These are phyloP conservation scores for Adelosebastes latens DNA, from an alignment of 2,797 vertebrate species.

Conservation along the genomic window DNA sequence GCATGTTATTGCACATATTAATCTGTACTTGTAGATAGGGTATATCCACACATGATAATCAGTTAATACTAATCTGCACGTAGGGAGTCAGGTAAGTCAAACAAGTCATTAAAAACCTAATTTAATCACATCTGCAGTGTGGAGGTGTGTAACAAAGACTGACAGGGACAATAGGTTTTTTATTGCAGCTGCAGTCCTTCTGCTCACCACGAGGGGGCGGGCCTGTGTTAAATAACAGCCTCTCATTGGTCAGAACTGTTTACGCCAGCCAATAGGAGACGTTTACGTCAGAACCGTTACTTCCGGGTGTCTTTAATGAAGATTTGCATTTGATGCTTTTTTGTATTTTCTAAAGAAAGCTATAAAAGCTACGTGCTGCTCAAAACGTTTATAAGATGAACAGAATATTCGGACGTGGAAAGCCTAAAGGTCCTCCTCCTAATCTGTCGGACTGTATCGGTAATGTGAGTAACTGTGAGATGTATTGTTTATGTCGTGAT, in stretches of 20 bases:
- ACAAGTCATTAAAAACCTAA: background rate
- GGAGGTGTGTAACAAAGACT: background rate
- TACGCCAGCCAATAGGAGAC: conserved; percentile 53
- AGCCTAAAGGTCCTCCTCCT: conserved; percentile 89
- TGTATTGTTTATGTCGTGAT: conserved; percentile 42
- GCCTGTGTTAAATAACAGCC: rapidly evolving
- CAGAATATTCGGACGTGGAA: conserved; percentile 94
- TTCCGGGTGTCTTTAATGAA: conserved; percentile 74
- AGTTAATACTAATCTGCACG: background rate
- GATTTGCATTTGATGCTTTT: conserved; percentile 35
- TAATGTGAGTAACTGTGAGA: conserved; percentile 85
- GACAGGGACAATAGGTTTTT: conserved; percentile 57
- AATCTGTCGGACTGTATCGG: conserved; percentile 96
- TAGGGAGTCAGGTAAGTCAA: background rate
- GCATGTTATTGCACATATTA: no score
- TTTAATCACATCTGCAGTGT: background rate
- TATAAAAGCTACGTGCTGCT: background rate
- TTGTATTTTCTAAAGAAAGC: conserved; percentile 23
- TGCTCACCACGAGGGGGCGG: conserved; percentile 33
- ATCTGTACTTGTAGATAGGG: background rate
- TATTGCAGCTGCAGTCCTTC: background rate
- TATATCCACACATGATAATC: background rate
- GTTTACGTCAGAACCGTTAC: conserved; percentile 25
- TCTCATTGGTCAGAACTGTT: conserved; percentile 60
- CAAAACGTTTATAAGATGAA: conserved; percentile 84